A percentile compares a stretch with the other conserved stretches of the same genome.
Evolutionary conservation across 1,140 invertebrate species (phyloP).

Genomic region (Marisa cornuarietis): DNA sequence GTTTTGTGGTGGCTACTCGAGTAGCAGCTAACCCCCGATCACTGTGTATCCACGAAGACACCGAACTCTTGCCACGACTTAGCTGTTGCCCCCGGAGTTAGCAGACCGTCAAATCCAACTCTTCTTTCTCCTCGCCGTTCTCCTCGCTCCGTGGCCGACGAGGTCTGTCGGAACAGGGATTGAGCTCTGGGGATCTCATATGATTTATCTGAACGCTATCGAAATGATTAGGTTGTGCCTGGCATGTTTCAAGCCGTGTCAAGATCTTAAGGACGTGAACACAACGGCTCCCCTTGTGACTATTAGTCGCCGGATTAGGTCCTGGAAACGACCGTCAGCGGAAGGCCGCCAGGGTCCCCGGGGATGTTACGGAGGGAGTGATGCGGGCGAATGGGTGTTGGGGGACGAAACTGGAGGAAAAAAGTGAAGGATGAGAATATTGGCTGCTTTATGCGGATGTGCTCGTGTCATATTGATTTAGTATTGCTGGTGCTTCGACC

Average conservation of each 20-base stretch:
- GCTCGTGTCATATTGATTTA: constrained; percentile 7
- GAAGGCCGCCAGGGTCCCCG: not conserved
- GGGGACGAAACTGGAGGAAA: not conserved
- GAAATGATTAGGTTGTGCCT: constrained; percentile 14
- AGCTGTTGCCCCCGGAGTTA: not conserved
- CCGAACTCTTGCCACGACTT: not conserved
- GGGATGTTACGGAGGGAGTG: not conserved
- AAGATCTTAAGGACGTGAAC: constrained; percentile 12
- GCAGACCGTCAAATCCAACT: not conserved
- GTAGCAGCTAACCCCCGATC: too few relatives aligned
- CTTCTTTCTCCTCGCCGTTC: not conserved
- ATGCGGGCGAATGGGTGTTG: constrained; percentile 3
- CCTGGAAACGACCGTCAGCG: not conserved
- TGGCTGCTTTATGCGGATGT: not conserved
- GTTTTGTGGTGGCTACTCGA: too few relatives aligned
- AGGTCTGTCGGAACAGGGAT: not conserved
- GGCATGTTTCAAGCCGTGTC: constrained; percentile 20
- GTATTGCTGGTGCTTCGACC: not conserved
- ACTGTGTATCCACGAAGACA: too few relatives aligned
- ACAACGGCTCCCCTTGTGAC: constrained; percentile 12
- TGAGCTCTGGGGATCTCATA: constrained; percentile 11
- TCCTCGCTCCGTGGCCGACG: not conserved
- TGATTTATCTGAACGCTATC: constrained; percentile 12
- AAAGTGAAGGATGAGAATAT: not conserved
- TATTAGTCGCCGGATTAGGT: constrained; percentile 7